These are phyloP conservation scores for Mallotus villosus DNA, from an alignment of 2,797 vertebrate genomes.

Conservation along the genomic window DNA sequence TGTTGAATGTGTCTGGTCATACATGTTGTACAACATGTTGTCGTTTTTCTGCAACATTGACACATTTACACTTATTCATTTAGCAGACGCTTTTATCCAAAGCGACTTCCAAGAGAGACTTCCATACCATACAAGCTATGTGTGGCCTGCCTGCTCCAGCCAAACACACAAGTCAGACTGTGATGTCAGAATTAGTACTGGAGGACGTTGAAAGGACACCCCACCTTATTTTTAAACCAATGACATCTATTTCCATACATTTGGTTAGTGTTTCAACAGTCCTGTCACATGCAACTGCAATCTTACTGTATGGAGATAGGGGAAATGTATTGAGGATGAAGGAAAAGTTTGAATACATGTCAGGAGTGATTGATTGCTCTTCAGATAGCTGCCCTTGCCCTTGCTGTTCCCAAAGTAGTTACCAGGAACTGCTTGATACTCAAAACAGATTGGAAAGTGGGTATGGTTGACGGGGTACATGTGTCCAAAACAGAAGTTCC, in stretches of 20 bases:
- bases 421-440: neutral
- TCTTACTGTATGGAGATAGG: neutral
- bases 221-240: neutral
- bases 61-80: too few relatives aligned
- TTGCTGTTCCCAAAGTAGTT: neutral
- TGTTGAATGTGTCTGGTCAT: too few relatives aligned
- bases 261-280: neutral
- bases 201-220: neutral
- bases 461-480: neutral
- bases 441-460: neutral
- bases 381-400: neutral
- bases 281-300: too few relatives aligned
- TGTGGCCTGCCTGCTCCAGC: too few relatives aligned
- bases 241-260: neutral
- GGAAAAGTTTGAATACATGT: conserved; percentile 8
- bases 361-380: neutral
- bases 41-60: too few relatives aligned
- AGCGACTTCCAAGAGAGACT: too few relatives aligned
- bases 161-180: too few relatives aligned
- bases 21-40: too few relatives aligned
- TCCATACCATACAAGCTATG: too few relatives aligned
- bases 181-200: too few relatives aligned
- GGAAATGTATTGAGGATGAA: neutral
- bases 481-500: too few relatives aligned
- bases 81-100: too few relatives aligned